Conservation (phyloP, 2,888 invertebrate species). For the Agelastica alni region DNA sequence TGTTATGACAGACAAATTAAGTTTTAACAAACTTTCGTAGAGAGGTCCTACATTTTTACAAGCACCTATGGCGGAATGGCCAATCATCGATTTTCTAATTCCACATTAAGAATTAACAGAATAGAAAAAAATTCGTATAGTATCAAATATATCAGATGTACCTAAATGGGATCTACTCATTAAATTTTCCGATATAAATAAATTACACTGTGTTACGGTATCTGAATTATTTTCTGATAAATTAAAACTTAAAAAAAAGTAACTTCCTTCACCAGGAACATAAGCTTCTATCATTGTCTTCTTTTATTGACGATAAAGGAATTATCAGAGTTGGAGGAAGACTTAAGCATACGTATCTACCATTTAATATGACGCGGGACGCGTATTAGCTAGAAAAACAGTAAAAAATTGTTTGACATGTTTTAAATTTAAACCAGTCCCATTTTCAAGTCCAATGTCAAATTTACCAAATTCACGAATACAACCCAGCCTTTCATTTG, state of each 20-base stretch:
- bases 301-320: constrained; percentile 1
- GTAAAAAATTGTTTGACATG: background rate
- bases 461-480: background rate
- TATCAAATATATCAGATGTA: background rate
- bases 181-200: too few relatives aligned
- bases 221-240: too few relatives aligned
- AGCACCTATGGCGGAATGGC: background rate
- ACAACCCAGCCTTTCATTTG: background rate
- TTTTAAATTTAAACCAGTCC: too few relatives aligned
- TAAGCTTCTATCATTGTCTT: background rate
- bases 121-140: background rate
- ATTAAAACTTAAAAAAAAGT: too few relatives aligned
- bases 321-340: too few relatives aligned
- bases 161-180: too few relatives aligned
- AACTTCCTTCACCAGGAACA: background rate
- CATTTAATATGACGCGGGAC: too few relatives aligned
- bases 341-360: too few relatives aligned
- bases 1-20: too few relatives aligned
- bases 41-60: background rate
- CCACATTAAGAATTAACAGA: background rate
- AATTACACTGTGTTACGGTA: too few relatives aligned
- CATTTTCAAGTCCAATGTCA: background rate
- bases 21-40: too few relatives aligned
- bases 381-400: background rate
- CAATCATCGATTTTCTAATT: background rate